These are phyloP conservation scores for Chelon auratus DNA, from an alignment of 2,797 vertebrate species.

Conservation along the genomic window DNA sequence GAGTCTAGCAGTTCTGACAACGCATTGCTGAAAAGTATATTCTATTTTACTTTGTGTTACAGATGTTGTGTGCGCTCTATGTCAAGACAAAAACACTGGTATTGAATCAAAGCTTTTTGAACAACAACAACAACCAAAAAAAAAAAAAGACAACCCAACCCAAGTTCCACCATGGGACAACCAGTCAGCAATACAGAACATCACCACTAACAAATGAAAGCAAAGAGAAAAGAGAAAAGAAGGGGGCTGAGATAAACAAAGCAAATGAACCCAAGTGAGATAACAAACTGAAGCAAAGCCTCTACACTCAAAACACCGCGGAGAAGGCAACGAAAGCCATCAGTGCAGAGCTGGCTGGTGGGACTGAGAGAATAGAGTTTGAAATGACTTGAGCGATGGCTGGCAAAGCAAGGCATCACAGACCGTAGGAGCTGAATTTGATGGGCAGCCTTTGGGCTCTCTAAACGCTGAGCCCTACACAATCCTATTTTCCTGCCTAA, in stretches of 20 bases:
- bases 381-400: constrained; percentile 60
- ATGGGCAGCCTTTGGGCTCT: constrained; percentile 74
- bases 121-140: constrained; percentile 1
- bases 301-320: constrained; percentile 13
- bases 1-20: constrained; percentile 4
- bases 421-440: constrained; percentile 63
- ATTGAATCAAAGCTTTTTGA: constrained; percentile 31
- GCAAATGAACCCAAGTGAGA: constrained; percentile 33
- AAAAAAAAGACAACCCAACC: constrained; percentile 24
- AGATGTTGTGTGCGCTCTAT: constrained; percentile 16
- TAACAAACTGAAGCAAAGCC: neutral
- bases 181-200: constrained; percentile 29
- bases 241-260: constrained; percentile 33
- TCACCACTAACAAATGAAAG: constrained; percentile 35
- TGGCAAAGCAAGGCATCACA: constrained; percentile 49
- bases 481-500: constrained; percentile 80
- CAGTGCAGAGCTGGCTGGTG: constrained; percentile 43
- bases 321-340: constrained; percentile 50
- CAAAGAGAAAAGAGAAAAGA: constrained; percentile 27
- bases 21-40: constrained; percentile 7
- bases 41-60: constrained; percentile 17
- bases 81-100: constrained; percentile 22
- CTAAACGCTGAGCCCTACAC: constrained; percentile 72
- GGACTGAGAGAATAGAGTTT: constrained; percentile 59
- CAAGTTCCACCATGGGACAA: constrained; percentile 27